Conservation (phyloP, 1,140 invertebrate genomes). For the Anadara kagoshimensis region DNA sequence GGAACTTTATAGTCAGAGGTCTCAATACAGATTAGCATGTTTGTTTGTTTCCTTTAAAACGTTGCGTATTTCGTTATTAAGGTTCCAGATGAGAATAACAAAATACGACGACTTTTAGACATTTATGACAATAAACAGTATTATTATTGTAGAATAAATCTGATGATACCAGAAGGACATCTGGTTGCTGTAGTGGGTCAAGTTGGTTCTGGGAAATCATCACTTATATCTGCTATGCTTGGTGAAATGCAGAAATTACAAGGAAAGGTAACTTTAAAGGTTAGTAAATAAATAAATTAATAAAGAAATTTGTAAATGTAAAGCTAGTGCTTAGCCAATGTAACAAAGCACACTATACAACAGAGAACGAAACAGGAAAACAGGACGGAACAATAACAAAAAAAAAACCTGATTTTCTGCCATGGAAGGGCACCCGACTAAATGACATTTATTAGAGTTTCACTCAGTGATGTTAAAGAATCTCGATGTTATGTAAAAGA, state of each 20-base stretch:
- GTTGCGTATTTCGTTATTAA: too few species aligned
- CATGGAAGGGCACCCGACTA: too few species aligned
- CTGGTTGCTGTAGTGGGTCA: constrained; percentile 75
- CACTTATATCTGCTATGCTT: constrained; percentile 78
- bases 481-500: too few species aligned
- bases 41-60: too few species aligned
- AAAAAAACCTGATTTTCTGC: background rate
- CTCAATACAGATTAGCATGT: too few species aligned
- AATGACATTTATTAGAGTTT: too few species aligned
- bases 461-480: too few species aligned
- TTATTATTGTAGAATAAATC: constrained; percentile 36
- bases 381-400: background rate
- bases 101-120: too few species aligned
- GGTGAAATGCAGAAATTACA: constrained; percentile 72
- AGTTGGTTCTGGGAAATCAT: constrained; percentile 83
- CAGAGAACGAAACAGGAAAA: background rate
- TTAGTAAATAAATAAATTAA: constrained; percentile 15
- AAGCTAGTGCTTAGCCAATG: background rate
- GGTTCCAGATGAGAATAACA: too few species aligned
- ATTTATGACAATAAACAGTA: background rate
- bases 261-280: constrained; percentile 82
- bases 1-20: too few species aligned
- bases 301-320: too few species aligned
- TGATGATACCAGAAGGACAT: constrained; percentile 65
- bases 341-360: background rate